Evolutionary conservation across 1,140 invertebrate genomes (phyloP), one percentile per base, ranked within the genome.

Genomic region (Muscidifurax raptorellus): DNA sequence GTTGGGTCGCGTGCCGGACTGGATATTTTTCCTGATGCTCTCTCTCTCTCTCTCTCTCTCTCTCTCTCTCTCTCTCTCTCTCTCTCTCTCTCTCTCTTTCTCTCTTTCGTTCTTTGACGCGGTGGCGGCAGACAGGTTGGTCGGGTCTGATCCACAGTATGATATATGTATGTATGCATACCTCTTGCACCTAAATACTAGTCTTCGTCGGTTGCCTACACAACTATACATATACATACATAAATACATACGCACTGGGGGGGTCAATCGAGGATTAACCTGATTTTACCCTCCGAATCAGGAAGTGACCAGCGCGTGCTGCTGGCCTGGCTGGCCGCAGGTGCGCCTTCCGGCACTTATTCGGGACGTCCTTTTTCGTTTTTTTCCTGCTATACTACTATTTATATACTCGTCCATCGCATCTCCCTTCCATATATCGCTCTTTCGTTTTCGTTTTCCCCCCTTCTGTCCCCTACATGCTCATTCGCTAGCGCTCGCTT

Each of bases 211-310:
- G n/a, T 85, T 89, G 87, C 83, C 80, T 71, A 80, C 64, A 83
- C 72, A 59, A 30, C 6, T 27, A 28, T 52, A 18, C 3, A 66
- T 78, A 52, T 18, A 36, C 28, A 66, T n/a, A n/a, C n/a, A n/a
- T n/a, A n/a, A n/a, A n/a, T n/a, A n/a, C n/a, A n/a, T n/a, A n/a
- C 32, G 36, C 36, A 15, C 32, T n/a, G 36, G 25, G 52, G 89
- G 87, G 90, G 90, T 91, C 90, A 91, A 90, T 90, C 89, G 87
- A 86, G 89, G 89, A 91, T 91, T 91, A 91, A 91, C 90, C 90
- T 91, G 89, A 87, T 90, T 90, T 88, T 85, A 83, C 85, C 85
- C 83, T 69, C 66, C 81, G 67, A 88, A 87, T 78, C 83, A 84
- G 87, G 85, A 90, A 89, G 79, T 89, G 87, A 89, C 86, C 86